Evolutionary conservation across 2,888 invertebrate species (phyloP).

Genomic region (Drosophila quinaria): DNA sequence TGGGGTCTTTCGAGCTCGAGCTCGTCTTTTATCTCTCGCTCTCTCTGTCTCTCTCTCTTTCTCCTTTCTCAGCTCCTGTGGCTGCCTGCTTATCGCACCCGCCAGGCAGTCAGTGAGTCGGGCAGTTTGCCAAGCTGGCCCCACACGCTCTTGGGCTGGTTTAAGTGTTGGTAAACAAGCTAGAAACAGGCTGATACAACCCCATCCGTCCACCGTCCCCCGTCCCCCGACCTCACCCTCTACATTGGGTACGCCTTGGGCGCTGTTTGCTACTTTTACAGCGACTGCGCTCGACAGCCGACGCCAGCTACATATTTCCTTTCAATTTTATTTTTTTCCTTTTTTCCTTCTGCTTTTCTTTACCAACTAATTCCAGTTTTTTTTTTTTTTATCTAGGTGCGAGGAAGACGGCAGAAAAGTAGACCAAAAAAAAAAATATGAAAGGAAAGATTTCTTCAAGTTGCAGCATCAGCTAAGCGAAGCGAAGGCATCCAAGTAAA

Average conservation of each 20-base stretch:
- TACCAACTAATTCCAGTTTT: conserved; percentile 71
- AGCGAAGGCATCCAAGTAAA: conserved; percentile 36
- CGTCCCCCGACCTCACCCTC: not conserved
- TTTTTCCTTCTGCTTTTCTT: conserved; percentile 38
- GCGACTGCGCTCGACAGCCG: conserved; percentile 73
- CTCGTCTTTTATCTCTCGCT: conserved; percentile 12
- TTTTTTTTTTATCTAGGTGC: conserved; percentile 14
- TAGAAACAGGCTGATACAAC: conserved; percentile 46
- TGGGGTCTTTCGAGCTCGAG: not conserved
- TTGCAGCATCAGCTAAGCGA: conserved; percentile 61
- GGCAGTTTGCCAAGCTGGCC: conserved; percentile 29
- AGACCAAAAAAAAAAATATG: conserved; percentile 11
- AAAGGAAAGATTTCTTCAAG: conserved; percentile 58
- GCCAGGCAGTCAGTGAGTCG: conserved; percentile 26
- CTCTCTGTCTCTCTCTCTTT: conserved; percentile 8
- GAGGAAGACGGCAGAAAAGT: conserved; percentile 4
- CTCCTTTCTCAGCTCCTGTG: no score
- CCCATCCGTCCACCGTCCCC: conserved; percentile 3
- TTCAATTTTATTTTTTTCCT: conserved; percentile 51
- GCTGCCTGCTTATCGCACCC: conserved; percentile 48
- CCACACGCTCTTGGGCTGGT: conserved; percentile 24
- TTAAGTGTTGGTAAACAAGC: conserved; percentile 79
- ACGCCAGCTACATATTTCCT: conserved; percentile 68
- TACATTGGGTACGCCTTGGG: conserved; percentile 49
- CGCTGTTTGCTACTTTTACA: conserved; percentile 75